Evolutionary conservation across 1,140 invertebrate species (phyloP).

Genomic region (Plectrocnemia conspersa): DNA sequence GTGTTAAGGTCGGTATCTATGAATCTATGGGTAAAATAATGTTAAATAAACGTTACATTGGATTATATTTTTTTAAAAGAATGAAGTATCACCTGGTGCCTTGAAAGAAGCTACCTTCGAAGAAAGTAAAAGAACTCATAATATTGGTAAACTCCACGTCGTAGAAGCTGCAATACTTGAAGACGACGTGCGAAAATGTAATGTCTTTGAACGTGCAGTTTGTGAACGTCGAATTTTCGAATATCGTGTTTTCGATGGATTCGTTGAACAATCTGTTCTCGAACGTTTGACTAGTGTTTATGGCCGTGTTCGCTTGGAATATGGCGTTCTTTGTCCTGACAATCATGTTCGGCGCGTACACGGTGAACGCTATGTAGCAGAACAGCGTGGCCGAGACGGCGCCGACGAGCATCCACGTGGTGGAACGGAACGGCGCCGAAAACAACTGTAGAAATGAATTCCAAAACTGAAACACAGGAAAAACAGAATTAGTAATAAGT

Average conservation of each 20-base stretch:
- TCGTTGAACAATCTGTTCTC: constrained; percentile 40
- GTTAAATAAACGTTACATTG: too few relatives aligned
- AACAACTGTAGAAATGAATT: constrained; percentile 56
- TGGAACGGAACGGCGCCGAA: constrained; percentile 48
- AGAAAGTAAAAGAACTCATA: constrained; percentile 45
- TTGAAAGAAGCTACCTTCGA: constrained; percentile 42
- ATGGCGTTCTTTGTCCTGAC: constrained; percentile 38
- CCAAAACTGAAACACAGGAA: constrained; percentile 50
- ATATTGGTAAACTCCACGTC: constrained; percentile 48
- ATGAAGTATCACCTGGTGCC: constrained; percentile 43
- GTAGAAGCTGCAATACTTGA: constrained; percentile 46
- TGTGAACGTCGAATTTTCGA: constrained; percentile 42
- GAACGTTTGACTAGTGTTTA: constrained; percentile 33
- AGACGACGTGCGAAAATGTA: constrained; percentile 48
- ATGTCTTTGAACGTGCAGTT: constrained; percentile 48
- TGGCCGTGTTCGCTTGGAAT: constrained; percentile 37
- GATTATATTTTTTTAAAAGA: constrained; percentile 2
- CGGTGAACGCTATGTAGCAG: constrained; percentile 45
- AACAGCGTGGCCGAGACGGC: constrained; percentile 38
- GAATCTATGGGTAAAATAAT: constrained; percentile 28
- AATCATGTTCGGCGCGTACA: constrained; percentile 43
- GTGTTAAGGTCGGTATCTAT: constrained; percentile 36
- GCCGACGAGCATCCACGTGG: constrained; percentile 44
- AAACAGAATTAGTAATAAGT: constrained; percentile 8
- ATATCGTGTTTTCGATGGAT: constrained; percentile 45